Conservation (phyloP, 2,888 invertebrate species). For the Norana najaformis region DNA sequence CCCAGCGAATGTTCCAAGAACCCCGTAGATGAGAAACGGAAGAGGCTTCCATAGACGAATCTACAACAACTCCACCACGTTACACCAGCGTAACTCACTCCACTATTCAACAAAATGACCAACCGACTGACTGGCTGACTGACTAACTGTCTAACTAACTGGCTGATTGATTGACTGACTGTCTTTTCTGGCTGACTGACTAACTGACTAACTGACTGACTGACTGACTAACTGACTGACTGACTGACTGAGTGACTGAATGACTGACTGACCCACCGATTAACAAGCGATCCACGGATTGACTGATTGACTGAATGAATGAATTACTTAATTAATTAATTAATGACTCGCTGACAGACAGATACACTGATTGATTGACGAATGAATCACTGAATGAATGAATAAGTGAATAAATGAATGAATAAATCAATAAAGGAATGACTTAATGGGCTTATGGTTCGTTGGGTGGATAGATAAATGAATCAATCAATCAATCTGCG, state of each 20-base stretch:
- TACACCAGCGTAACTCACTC: neutral
- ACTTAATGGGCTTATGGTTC: neutral
- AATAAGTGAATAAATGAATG: neutral
- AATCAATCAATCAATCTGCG: no score
- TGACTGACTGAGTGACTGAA: neutral
- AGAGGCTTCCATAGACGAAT: slow-evolving; percentile 15
- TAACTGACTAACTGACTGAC: neutral
- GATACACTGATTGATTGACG: neutral
- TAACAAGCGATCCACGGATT: no score
- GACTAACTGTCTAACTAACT: neutral
- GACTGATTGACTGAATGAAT: neutral
- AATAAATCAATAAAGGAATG: neutral
- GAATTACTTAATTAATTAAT: no score
- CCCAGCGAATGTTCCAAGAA: slow-evolving; percentile 46
- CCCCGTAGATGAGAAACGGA: slow-evolving; percentile 9
- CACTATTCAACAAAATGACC: no score
- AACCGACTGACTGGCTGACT: neutral
- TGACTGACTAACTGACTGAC: neutral
- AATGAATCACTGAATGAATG: neutral
- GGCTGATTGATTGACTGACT: neutral
- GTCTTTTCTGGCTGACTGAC: neutral
- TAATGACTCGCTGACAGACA: no score
- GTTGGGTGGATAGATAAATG: no score
- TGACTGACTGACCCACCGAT: neutral
- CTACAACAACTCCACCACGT: neutral